A percentile compares a stretch with the other conserved stretches of the same genome.
These are phyloP conservation scores for Spheniscus mendiculus DNA, from an alignment of 2,113 vertebrate species.

Conservation along the genomic window DNA sequence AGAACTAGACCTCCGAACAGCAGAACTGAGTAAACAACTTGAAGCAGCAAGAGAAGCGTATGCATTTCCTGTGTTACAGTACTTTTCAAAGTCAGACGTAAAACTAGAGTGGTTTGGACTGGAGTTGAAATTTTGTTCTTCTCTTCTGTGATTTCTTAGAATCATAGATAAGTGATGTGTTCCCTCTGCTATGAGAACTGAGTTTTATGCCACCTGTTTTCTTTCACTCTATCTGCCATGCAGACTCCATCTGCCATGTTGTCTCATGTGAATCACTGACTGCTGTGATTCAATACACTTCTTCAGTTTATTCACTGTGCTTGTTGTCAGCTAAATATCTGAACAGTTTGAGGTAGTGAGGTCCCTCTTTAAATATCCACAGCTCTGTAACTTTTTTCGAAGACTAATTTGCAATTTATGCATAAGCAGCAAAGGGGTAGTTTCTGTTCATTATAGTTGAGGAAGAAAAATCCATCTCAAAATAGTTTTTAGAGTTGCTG, in stretches of 20 bases:
- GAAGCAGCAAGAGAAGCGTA: conserved; percentile 86
- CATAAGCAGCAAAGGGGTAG: neutral
- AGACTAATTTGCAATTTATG: neutral
- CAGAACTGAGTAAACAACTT: conserved; percentile 83
- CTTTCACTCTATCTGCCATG: neutral
- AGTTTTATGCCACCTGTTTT: neutral
- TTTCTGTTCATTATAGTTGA: neutral
- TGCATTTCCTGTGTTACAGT: conserved; percentile 34
- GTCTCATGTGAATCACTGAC: neutral
- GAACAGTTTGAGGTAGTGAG: neutral
- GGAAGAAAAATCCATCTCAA: neutral
- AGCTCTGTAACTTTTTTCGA: neutral
- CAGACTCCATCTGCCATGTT: neutral
- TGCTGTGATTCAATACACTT: neutral
- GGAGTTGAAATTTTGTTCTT: neutral
- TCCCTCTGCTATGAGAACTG: neutral
- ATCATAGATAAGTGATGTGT: neutral
- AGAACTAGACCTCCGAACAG: conserved; percentile 78
- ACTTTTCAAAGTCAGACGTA: neutral
- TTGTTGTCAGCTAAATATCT: neutral
- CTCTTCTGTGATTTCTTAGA: neutral
- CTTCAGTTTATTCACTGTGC: neutral
- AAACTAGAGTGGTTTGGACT: neutral
- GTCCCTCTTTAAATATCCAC: neutral
- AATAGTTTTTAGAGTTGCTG: neutral